These are phyloP conservation scores for Eupelmus urozonus DNA, from an alignment of 2,888 invertebrate species.

Conservation along the genomic window DNA sequence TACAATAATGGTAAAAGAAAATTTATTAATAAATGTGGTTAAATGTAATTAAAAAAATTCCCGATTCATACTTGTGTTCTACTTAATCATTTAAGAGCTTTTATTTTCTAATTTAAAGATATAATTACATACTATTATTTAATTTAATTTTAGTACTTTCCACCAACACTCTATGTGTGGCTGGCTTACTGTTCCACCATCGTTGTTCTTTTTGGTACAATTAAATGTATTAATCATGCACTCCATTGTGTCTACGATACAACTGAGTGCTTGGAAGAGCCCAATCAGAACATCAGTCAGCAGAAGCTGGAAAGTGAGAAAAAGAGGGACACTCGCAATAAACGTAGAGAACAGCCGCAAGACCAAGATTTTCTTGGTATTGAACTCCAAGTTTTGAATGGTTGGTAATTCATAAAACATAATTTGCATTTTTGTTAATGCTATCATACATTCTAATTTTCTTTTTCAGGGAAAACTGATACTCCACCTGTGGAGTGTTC, in stretches of 20 bases:
- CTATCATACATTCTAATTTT: neutral
- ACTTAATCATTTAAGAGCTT: no score
- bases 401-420: slow-evolving; percentile 61
- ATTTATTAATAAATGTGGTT: no score
- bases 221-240: slow-evolving; percentile 93
- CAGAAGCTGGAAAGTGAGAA: slow-evolving; percentile 78
- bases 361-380: slow-evolving; percentile 74
- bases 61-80: no score
- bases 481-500: slow-evolving; percentile 80
- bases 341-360: slow-evolving; percentile 75
- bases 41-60: no score
- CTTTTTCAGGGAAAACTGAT: slow-evolving; percentile 71
- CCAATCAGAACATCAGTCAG: slow-evolving; percentile 79
- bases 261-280: slow-evolving; percentile 88
- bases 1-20: no score
- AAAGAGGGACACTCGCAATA: slow-evolving; percentile 71
- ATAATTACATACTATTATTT: slow-evolving; percentile 1
- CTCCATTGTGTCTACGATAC: slow-evolving; percentile 97
- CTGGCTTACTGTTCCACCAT: slow-evolving; percentile 90
- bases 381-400: slow-evolving; percentile 74
- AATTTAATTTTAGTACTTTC: slow-evolving; percentile 86
- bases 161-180: slow-evolving; percentile 90
- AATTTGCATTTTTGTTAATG: neutral
- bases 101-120: no score
- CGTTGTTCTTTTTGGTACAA: slow-evolving; percentile 86